These are phyloP conservation scores for Phyllostomus hastatus DNA, from an alignment of 2,113 vertebrate species.

Conservation along the genomic window DNA sequence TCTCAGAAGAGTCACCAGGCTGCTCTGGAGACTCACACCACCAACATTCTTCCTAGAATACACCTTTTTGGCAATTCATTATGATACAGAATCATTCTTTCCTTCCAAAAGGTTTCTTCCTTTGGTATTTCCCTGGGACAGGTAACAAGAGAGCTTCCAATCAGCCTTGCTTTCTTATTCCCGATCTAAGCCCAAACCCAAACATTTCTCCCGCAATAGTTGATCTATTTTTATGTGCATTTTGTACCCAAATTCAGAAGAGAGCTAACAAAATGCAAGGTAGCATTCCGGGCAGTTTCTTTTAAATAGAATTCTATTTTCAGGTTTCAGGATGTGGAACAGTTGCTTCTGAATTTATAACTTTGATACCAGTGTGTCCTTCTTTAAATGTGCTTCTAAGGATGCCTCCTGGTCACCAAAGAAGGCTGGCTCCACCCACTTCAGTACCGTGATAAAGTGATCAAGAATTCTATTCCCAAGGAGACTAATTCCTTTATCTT, in stretches of 20 bases:
- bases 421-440: neutral
- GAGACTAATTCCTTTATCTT: neutral
- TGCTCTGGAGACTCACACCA: neutral
- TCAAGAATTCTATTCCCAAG: neutral
- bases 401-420: neutral
- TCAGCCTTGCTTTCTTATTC: neutral
- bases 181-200: neutral
- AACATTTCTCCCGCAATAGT: neutral
- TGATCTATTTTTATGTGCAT: slow-evolving; percentile 25
- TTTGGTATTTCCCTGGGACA: neutral
- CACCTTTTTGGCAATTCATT: neutral
- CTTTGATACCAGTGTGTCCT: neutral
- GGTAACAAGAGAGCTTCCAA: neutral
- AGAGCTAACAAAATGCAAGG: neutral
- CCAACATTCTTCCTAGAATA: neutral
- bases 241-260: slow-evolving; percentile 41
- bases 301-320: slow-evolving; percentile 54
- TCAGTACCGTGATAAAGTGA: rapidly evolving
- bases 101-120: neutral
- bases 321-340: neutral
- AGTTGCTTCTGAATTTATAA: slow-evolving; percentile 25
- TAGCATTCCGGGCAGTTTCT: slow-evolving; percentile 1
- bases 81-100: neutral
- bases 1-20: neutral
- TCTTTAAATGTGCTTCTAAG: neutral